phyloP scores from a whole-genome alignment of 2,113 vertebrate genomes.

The Cairina moschata region DNA sequence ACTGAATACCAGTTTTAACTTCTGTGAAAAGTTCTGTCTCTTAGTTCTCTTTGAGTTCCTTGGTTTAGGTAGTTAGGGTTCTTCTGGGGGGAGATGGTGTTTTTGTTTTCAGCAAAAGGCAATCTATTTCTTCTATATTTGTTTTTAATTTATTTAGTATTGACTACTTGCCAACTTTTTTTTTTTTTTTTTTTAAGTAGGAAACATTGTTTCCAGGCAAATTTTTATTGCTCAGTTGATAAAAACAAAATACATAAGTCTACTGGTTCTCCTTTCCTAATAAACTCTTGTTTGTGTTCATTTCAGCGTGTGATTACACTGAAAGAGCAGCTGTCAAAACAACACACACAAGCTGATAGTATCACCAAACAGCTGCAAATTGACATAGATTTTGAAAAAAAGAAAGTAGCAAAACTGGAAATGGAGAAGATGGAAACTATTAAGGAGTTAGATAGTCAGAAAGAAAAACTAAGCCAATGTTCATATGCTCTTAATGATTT shows the following conservation, averaged over 20 bases:
- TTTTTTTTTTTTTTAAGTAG: fast-evolving
- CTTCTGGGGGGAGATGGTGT: neutral
- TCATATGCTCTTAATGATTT: constrained; percentile 85
- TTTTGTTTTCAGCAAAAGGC: neutral
- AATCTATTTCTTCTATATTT: neutral
- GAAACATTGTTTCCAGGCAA: neutral
- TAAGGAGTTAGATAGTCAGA: constrained; percentile 82
- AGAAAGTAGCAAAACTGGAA: constrained; percentile 69
- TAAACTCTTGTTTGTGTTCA: constrained; percentile 10
- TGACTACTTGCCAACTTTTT: neutral
- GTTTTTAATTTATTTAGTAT: neutral
- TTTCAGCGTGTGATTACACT: constrained; percentile 90
- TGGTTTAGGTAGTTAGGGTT: neutral
- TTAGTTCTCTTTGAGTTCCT: neutral
- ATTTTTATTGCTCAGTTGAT: neutral
- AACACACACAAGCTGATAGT: constrained; percentile 80
- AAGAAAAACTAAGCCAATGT: constrained; percentile 83
- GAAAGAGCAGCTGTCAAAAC: constrained; percentile 88
- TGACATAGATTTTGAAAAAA: constrained; percentile 78
- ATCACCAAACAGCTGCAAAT: constrained; percentile 73
- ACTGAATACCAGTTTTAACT: neutral
- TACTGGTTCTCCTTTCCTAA: neutral
- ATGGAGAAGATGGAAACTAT: constrained; percentile 75
- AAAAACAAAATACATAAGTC: neutral
- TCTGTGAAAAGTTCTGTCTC: neutral